These are phyloP conservation scores for Nasonovia ribisnigri DNA, from an alignment of 2,888 invertebrate genomes.

Conservation along the genomic window DNA sequence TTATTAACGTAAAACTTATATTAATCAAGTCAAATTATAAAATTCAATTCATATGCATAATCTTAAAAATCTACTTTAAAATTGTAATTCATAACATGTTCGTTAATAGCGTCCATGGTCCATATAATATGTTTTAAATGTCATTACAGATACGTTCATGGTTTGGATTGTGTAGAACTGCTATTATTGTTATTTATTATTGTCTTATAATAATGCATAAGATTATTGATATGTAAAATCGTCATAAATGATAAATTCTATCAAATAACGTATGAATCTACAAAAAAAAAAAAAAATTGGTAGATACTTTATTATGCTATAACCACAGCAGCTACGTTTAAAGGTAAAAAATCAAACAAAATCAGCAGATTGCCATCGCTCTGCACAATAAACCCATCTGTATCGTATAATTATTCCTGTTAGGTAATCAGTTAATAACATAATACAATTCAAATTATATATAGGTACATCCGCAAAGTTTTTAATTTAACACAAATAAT, in stretches of 20 bases:
- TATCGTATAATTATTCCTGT: not conserved
- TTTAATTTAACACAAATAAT: not conserved
- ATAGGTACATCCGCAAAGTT: not conserved
- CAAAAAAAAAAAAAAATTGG: not conserved
- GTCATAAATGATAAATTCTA: not conserved
- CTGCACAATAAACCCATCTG: not conserved
- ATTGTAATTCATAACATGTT: not conserved
- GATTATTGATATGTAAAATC: no score
- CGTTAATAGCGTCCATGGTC: not conserved
- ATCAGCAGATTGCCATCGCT: not conserved
- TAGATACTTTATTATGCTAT: not conserved
- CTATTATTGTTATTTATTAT: no score
- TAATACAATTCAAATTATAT: not conserved
- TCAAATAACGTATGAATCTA: not conserved
- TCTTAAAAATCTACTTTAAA: not conserved
- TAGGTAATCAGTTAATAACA: not conserved
- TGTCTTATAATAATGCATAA: no score
- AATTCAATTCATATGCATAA: not conserved
- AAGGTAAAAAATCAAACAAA: not conserved
- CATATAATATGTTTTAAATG: not conserved
- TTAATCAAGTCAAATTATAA: not conserved
- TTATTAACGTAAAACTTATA: not conserved
- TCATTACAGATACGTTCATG: not conserved
- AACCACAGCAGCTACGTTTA: not conserved
- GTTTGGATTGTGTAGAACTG: not conserved